Base-by-base conservation (phyloP, 1,140 invertebrate species). In the Caenorhabditis latens region DNA sequence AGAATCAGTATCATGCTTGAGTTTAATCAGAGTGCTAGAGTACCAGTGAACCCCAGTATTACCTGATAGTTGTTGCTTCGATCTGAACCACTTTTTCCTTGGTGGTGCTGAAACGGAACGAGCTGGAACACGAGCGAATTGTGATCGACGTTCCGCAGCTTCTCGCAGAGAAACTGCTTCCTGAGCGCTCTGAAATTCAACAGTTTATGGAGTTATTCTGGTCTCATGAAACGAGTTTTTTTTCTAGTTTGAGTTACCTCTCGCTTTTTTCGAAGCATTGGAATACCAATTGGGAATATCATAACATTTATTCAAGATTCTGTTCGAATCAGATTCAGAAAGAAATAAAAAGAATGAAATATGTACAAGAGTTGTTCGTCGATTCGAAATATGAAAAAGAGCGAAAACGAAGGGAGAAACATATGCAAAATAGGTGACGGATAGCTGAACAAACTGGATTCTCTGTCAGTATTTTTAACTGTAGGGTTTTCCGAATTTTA, bases 341-440 rank as follows among this genome's bases (percentile, higher is more conserved):
- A 61, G 19, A 71, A 71, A 71, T 11, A 79, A 24, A 50, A 21
- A 32, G 9, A 24, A 50, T 21, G 24, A 14, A 50, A 79, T 79
- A 79, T 79, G 46, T 79, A 79, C 71, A 79, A 50, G 19, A 79
- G 40, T 79, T 79, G 46, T 79, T 79, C 71, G 71, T 40, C 19
- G 71, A 50, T 79, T n/a, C n/a, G 53, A 79, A 79, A 79, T 79
- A 46, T 32, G 32, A 32, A 79, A 50, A 79, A 50, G 21, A 79
- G 71, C 71, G 71, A 50, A 48, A 19, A 43, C 16, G 8, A 24
- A 19, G 8, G 16, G 40, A 24, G 83, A 84, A 84, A 63, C 46
- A 61, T 63, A 84, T 84, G 83, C 83, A 84, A 61, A 58, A 84
- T 84, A 61, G 83, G 53, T 42, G 53, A 42, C 53, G 79, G 42